A percentile compares a stretch with the other conserved stretches of the same genome.
phyloP scores from a whole-genome alignment of 2,888 invertebrate genomes.

The Zygogramma bicolorata region DNA sequence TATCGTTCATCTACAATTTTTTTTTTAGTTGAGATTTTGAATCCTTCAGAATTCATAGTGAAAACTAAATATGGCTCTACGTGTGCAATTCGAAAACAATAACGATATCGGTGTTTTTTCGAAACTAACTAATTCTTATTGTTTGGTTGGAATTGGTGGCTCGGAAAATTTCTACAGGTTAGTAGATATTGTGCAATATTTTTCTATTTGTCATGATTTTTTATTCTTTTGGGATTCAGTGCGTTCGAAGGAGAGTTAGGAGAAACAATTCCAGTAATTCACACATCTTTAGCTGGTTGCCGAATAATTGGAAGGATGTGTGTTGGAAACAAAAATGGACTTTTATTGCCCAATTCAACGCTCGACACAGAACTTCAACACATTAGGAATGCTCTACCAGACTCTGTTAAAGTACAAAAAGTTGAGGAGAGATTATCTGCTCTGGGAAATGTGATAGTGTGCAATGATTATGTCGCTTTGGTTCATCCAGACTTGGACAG shows the following conservation, averaged over 20 bases:
- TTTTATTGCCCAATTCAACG: constrained; percentile 94
- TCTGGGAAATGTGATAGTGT: constrained; percentile 96
- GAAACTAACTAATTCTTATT: constrained; percentile 97
- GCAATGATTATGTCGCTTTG: constrained; percentile 99
- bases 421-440: constrained; percentile 98
- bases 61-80: no score
- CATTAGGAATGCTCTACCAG: constrained; percentile 94
- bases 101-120: constrained; percentile 98
- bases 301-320: constrained; percentile 94
- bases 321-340: constrained; percentile 94
- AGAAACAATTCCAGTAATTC: constrained; percentile 96
- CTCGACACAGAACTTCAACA: constrained; percentile 87
- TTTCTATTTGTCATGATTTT: background rate
- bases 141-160: constrained; percentile 96
- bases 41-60: no score
- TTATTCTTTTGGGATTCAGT: constrained; percentile 68
- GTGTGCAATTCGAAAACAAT: constrained; percentile 99
- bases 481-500: constrained; percentile 98
- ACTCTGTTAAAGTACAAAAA: constrained; percentile 90
- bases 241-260: constrained; percentile 95
- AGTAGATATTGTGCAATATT: constrained; percentile 49
- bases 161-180: constrained; percentile 98
- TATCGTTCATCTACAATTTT: no score
- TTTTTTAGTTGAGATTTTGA: no score
- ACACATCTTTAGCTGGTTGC: constrained; percentile 93